Evolutionary conservation across 2,888 invertebrate genomes (phyloP).

Genomic region (Nomada hirtipes): DNA sequence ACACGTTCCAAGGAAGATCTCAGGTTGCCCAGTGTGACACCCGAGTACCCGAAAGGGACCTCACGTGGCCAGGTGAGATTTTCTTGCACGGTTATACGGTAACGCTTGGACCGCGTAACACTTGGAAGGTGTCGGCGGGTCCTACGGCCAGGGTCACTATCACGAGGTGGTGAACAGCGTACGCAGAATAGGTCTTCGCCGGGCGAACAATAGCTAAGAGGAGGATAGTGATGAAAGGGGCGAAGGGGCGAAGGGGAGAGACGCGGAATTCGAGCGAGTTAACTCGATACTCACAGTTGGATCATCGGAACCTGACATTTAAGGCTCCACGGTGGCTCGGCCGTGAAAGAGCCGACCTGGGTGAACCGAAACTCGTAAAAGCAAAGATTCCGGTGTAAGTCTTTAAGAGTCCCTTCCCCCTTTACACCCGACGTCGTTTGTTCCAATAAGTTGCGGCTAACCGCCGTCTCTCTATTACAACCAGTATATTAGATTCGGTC

Average conservation of each 20-base stretch:
- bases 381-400: conserved; percentile 36
- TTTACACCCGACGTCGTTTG: conserved; percentile 35
- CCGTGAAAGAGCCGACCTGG: conserved; percentile 46
- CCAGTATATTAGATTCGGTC: conserved; percentile 11
- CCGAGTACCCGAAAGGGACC: conserved; percentile 77
- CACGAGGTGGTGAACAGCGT: conserved; percentile 60
- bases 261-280: conserved; percentile 61
- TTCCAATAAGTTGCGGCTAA: conserved; percentile 50
- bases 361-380: conserved; percentile 44
- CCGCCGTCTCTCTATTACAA: conserved; percentile 34
- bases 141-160: conserved; percentile 67
- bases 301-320: conserved; percentile 70
- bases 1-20: conserved; percentile 74
- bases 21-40: conserved; percentile 76
- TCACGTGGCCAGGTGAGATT: conserved; percentile 73
- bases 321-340: conserved; percentile 52
- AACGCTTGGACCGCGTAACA: conserved; percentile 75
- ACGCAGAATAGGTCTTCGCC: conserved; percentile 68
- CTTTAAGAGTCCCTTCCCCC: conserved; percentile 17
- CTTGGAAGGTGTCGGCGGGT: conserved; percentile 80
- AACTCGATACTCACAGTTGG: conserved; percentile 68
- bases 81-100: conserved; percentile 72
- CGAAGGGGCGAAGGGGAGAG: conserved; percentile 28
- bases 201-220: conserved; percentile 27
- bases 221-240: conserved; percentile 11